Conservation (phyloP, 2,888 invertebrate genomes). For the Ptychoptera albimana region DNA sequence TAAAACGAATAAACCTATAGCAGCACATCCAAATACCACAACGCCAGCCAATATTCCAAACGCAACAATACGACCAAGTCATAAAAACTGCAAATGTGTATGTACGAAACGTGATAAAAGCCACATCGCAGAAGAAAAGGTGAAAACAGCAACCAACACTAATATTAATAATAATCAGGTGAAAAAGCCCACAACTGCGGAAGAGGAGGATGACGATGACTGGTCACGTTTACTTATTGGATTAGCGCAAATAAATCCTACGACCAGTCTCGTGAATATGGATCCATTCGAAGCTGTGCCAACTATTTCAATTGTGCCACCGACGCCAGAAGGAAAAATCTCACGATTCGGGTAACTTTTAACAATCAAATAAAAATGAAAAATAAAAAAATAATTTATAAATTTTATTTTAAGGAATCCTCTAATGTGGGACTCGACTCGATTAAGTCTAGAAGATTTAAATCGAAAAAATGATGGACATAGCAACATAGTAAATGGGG, state of each 20-base stretch:
- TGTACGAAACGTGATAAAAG: slow-evolving; percentile 11
- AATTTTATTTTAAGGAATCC: background rate
- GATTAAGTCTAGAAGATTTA: slow-evolving; percentile 3
- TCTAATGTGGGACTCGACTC: background rate
- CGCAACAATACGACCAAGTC: slow-evolving; percentile 9
- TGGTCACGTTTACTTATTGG: slow-evolving; percentile 53
- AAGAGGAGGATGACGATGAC: slow-evolving; percentile 40
- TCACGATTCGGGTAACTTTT: background rate
- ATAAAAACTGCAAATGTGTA: slow-evolving; percentile 18
- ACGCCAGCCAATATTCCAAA: background rate
- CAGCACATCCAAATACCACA: background rate
- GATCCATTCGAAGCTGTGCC: slow-evolving; percentile 35
- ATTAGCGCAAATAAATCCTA: slow-evolving; percentile 35
- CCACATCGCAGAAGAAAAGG: background rate
- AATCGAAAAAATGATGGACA: slow-evolving; percentile 2
- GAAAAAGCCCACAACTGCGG: slow-evolving; percentile 21
- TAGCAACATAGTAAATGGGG: background rate
- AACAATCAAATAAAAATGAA: background rate
- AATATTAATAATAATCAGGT: background rate
- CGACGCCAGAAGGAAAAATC: slow-evolving; percentile 46
- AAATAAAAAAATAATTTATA: background rate
- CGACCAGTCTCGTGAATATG: slow-evolving; percentile 35
- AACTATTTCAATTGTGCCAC: slow-evolving; percentile 57
- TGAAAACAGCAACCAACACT: background rate
- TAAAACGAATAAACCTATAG: background rate